These are phyloP conservation scores for Parotocinclus haroldoi DNA, from an alignment of 2,797 vertebrate species.

Conservation along the genomic window DNA sequence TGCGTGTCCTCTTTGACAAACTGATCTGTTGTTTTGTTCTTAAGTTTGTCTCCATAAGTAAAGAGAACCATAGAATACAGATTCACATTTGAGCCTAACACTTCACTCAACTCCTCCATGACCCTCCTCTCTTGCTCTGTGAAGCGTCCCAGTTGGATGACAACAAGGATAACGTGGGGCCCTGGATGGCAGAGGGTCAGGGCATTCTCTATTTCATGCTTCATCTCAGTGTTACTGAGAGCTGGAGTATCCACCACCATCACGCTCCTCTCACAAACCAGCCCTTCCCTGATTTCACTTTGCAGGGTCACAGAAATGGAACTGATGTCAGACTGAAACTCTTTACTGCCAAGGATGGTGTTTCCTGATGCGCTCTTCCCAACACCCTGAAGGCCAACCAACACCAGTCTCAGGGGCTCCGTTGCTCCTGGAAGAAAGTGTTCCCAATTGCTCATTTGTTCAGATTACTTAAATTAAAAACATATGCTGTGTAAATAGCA, in stretches of 20 bases:
- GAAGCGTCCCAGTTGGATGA: slow-evolving; percentile 38
- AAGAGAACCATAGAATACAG: slow-evolving; percentile 23
- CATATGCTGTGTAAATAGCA: neutral
- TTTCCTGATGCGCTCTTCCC: slow-evolving; percentile 40
- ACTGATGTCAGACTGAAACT: slow-evolving; percentile 33
- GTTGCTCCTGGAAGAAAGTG: slow-evolving; percentile 34
- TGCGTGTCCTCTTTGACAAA: slow-evolving; percentile 30
- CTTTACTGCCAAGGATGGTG: slow-evolving; percentile 22
- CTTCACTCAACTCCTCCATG: slow-evolving; percentile 21
- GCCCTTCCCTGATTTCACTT: slow-evolving; percentile 20
- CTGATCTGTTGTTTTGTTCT: slow-evolving; percentile 23
- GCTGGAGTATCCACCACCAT: slow-evolving; percentile 37
- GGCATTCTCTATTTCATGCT: slow-evolving; percentile 24
- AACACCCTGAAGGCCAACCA: slow-evolving; percentile 36
- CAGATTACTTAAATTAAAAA: neutral
- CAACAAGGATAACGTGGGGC: slow-evolving; percentile 32
- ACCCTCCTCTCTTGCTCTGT: slow-evolving; percentile 30
- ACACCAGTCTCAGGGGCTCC: slow-evolving; percentile 29
- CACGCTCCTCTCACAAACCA: slow-evolving; percentile 19
- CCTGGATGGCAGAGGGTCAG: slow-evolving; percentile 32
- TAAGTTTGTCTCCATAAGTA: slow-evolving; percentile 35
- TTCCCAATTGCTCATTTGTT: slow-evolving; percentile 24
- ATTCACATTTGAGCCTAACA: slow-evolving; percentile 22
- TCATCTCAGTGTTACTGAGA: slow-evolving; percentile 2
- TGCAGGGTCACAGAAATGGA: slow-evolving; percentile 14